These are phyloP conservation scores for Nemotelus nigrinus DNA, from an alignment of 2,888 invertebrate species.

Conservation along the genomic window DNA sequence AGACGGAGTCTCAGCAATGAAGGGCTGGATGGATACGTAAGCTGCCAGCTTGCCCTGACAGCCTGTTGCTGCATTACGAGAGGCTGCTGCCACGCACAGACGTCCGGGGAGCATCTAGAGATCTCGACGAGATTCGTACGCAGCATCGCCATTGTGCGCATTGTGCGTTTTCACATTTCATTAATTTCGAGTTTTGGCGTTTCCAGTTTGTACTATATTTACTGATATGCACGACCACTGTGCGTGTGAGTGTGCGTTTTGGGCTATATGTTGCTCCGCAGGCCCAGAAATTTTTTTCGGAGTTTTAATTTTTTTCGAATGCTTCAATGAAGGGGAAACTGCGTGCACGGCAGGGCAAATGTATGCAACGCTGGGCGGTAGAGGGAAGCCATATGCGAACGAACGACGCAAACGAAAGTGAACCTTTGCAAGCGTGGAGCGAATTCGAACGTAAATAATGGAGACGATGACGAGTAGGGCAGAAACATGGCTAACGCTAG, in stretches of 20 bases:
- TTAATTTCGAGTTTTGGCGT: constrained; percentile 25
- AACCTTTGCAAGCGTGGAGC: constrained; percentile 34
- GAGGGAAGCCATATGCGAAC: constrained; percentile 33
- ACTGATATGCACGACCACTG: not conserved
- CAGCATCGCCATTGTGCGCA: constrained; percentile 20
- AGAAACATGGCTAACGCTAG: not conserved
- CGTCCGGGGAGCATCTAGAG: constrained; percentile 3
- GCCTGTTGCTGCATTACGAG: not conserved
- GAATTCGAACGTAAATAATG: not conserved
- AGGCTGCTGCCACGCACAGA: constrained; percentile 10
- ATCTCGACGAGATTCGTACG: constrained; percentile 30
- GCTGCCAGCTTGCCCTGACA: not conserved
- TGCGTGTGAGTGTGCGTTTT: constrained; percentile 3
- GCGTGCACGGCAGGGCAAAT: constrained; percentile 4
- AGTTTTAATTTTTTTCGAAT: not conserved
- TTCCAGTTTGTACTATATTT: constrained; percentile 15
- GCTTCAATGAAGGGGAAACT: constrained; percentile 24
- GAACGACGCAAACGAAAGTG: constrained; percentile 27
- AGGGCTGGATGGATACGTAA: not conserved
- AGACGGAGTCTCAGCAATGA: constrained; percentile 12
- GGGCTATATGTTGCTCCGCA: not conserved
- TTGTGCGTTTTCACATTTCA: constrained; percentile 39
- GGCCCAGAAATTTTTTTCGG: not conserved
- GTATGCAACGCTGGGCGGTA: not conserved
- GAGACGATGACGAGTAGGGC: not conserved